These are phyloP conservation scores for Melipona quadrifasciata DNA, from an alignment of 1,140 invertebrate species.

Conservation along the genomic window DNA sequence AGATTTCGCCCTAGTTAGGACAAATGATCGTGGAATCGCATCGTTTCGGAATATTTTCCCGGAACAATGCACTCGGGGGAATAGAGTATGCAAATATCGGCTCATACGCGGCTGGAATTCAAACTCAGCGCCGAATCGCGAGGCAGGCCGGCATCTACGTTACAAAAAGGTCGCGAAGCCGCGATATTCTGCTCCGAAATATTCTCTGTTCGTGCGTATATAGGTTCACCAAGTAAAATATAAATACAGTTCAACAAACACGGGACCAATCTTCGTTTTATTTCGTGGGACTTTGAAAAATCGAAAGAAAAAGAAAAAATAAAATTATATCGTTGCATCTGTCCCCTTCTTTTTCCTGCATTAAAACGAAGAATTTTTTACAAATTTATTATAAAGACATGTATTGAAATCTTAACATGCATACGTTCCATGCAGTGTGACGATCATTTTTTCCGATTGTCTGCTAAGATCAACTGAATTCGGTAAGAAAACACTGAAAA, in stretches of 20 bases:
- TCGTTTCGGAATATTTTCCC: slow-evolving; percentile 1
- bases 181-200: too few species aligned
- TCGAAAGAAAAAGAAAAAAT: neutral
- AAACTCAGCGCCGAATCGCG: slow-evolving; percentile 4
- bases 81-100: slow-evolving; percentile 23
- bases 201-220: neutral
- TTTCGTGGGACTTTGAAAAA: neutral
- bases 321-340: too few species aligned
- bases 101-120: slow-evolving; percentile 11
- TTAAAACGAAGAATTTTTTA: too few species aligned
- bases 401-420: too few species aligned
- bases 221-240: neutral
- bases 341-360: too few species aligned
- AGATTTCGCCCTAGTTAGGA: neutral
- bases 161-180: neutral
- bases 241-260: too few species aligned
- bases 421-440: too few species aligned
- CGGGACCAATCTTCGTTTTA: neutral
- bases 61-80: too few species aligned
- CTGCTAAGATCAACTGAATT: too few species aligned
- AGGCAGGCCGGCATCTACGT: neutral
- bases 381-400: too few species aligned
- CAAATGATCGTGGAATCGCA: slow-evolving; percentile 8
- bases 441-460: too few species aligned
- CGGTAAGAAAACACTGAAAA: too few species aligned